Percentiles rank a stretch among this genome's conserved stretches.
phyloP scores from a whole-genome alignment of 2,888 invertebrate species.

The Harpalus rubripes region DNA sequence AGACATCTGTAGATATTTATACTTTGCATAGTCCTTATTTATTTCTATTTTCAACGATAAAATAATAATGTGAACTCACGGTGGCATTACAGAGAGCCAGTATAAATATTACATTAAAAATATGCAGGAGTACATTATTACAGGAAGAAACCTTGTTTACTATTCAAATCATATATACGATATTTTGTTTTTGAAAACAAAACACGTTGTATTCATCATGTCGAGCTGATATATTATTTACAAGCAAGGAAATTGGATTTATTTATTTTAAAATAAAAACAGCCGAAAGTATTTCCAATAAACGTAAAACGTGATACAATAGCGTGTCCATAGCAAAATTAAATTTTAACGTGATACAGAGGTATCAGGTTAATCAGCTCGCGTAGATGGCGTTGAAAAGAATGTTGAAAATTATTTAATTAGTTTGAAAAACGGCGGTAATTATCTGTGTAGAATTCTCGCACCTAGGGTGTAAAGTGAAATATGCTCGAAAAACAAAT shows the following conservation, averaged over 20 bases:
- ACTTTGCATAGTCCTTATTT: not conserved
- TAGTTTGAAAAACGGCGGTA: slow-evolving; percentile 61
- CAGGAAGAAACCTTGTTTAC: slow-evolving; percentile 12
- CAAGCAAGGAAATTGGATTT: slow-evolving; percentile 32
- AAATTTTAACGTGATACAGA: slow-evolving; percentile 28
- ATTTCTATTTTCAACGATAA: not conserved
- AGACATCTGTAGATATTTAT: no score
- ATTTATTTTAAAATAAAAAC: slow-evolving; percentile 26
- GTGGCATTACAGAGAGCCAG: not conserved
- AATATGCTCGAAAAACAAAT: slow-evolving; percentile 53
- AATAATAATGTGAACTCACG: not conserved
- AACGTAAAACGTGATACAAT: not conserved
- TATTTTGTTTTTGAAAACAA: slow-evolving; percentile 14
- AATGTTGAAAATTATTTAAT: slow-evolving; percentile 65
- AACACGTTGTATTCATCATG: slow-evolving; percentile 28
- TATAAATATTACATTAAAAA: not conserved
- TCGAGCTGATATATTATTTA: slow-evolving; percentile 23
- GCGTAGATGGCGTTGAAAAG: slow-evolving; percentile 14
- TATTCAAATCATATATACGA: slow-evolving; percentile 2
- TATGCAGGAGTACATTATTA: not conserved
- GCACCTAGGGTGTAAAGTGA: slow-evolving; percentile 56
- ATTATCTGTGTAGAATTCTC: slow-evolving; percentile 43
- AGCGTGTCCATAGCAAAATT: slow-evolving; percentile 5
- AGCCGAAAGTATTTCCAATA: slow-evolving; percentile 16
- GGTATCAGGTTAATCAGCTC: slow-evolving; percentile 23